Evolutionary conservation across 2,113 vertebrate species (phyloP).

Genomic region (rabbit (Oryctolagus cuniculus)): DNA sequence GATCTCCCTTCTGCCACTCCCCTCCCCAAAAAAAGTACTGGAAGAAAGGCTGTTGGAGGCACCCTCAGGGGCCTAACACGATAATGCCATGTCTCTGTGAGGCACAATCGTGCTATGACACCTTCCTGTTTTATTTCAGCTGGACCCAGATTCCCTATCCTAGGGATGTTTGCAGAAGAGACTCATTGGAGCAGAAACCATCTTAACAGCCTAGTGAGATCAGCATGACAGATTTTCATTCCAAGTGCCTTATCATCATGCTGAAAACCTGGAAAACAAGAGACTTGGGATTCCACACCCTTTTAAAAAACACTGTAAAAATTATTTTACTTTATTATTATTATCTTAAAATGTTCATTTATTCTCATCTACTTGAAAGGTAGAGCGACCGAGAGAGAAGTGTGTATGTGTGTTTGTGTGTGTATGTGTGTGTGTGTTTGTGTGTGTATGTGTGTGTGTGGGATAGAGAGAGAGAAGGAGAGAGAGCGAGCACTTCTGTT

Average conservation of each 20-base stretch:
- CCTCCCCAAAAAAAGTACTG: background rate
- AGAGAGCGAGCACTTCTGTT: too few species aligned
- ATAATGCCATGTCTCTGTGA: background rate
- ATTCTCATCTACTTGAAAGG: too few species aligned
- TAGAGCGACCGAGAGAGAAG: too few species aligned
- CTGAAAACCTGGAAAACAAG: background rate
- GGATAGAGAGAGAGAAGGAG: too few species aligned
- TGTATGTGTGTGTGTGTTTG: too few species aligned
- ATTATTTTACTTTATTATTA: too few species aligned
- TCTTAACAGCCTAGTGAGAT: background rate
- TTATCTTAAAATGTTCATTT: too few species aligned
- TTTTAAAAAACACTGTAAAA: too few species aligned
- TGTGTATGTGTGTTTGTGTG: too few species aligned
- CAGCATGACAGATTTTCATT: background rate
- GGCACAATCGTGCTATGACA: background rate
- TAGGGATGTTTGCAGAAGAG: background rate
- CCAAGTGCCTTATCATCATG: background rate
- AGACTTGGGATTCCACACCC: background rate
- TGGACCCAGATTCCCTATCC: background rate
- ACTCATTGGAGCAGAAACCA: background rate
- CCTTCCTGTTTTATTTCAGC: background rate
- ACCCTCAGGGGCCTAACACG: background rate
- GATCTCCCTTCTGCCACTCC: background rate
- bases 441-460: too few species aligned
- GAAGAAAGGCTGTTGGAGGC: background rate